Evolutionary conservation across 2,888 invertebrate species (phyloP), one percentile per base, ranked within the genome.

Genomic region (Meiosimyza decipiens): DNA sequence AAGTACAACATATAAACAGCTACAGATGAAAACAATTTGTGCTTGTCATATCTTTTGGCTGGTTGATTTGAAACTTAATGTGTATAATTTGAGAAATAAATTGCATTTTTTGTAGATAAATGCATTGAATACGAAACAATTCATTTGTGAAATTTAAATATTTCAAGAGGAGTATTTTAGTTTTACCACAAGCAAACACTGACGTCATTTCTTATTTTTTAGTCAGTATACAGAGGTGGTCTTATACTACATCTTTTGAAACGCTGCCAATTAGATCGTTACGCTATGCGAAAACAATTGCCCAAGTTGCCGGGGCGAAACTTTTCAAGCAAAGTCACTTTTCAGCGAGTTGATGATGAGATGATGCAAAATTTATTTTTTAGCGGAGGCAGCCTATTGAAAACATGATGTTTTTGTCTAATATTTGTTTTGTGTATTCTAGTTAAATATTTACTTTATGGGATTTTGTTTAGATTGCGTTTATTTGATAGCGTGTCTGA

Each of bases 381-480:
- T 40, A 9, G 40, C 62, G 47, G 15, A 40, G 40, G 33, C 62
- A 16, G 16, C 63, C n/a, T 47, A 47, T 47, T 28, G 57, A 47
- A 63, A 63, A 49, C 63, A 63, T 18, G 15, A 49, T 62, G 47
- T n/a, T 63, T 63, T 49, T 63, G 28, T 28, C 28, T 28, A 13
- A 18, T 47, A 40, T 9, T 9, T 40, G 9, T 40, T 40, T 40
- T 40, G 6, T 40, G 9, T 40, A 40, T 40, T 40, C 9, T 40
- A 40, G 40, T 40, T 1, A 40, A 40, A 40, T 40, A 9, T 47
- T 16, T 63, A 47, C 16, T 47, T 63, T 62, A 2, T 7, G 15
- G 15, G 63, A 16, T 63, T 63, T 16, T 63, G 63, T 63, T 63
- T 63, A 49, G 63, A 63, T 12, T 63, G 7, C 12, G n/a, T 40